Percentiles rank a stretch among this genome's conserved stretches.
phyloP scores from a whole-genome alignment of 2,797 vertebrate genomes.

The Onychomys leucogaster region DNA sequence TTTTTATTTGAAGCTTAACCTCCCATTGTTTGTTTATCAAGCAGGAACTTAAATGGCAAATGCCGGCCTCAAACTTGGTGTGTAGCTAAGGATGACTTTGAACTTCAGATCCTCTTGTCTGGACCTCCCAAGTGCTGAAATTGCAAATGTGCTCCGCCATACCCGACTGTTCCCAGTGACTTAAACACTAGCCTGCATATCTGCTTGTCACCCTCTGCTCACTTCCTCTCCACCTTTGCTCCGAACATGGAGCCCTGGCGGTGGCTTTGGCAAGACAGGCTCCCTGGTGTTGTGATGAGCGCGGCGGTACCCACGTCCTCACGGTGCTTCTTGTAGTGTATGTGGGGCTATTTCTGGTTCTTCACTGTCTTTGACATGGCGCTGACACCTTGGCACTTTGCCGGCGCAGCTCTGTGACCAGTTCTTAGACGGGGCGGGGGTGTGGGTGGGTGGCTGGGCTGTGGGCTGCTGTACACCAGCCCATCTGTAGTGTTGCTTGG shows the following conservation, averaged over 20 bases:
- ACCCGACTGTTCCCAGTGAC: background rate
- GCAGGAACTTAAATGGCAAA: background rate
- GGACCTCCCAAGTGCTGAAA: background rate
- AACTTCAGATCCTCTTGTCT: background rate
- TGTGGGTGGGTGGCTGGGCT: background rate
- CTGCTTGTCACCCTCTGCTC: background rate
- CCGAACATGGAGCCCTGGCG: background rate
- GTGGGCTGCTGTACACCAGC: rapidly evolving
- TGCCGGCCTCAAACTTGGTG: background rate
- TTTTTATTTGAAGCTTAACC: background rate
- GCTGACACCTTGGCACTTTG: background rate
- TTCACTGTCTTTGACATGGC: background rate
- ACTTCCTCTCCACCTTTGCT: background rate
- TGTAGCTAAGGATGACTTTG: background rate
- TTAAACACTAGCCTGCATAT: background rate
- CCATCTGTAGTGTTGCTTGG: background rate
- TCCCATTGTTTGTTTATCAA: background rate
- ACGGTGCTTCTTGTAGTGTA: no score
- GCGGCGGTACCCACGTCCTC: background rate
- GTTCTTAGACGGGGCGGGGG: background rate
- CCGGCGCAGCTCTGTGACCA: background rate
- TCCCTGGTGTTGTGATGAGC: background rate
- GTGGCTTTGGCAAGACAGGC: background rate
- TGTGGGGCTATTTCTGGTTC: background rate
- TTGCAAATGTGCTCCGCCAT: background rate